These are phyloP conservation scores for Thaumatotibia leucotreta DNA, from an alignment of 1,140 invertebrate species.

Conservation along the genomic window DNA sequence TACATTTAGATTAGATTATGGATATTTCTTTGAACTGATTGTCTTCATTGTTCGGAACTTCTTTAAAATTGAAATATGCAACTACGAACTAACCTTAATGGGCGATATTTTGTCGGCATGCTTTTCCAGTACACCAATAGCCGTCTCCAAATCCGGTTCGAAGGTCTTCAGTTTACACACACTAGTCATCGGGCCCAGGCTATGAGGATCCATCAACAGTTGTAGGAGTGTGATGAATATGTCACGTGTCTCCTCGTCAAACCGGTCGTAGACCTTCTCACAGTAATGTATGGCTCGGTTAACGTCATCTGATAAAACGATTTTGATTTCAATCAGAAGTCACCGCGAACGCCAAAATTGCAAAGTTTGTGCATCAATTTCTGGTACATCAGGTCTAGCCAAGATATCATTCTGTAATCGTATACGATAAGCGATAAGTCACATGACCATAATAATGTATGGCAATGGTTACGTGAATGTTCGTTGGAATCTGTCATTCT, in stretches of 20 bases:
- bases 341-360: too few species aligned
- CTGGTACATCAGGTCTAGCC: too few species aligned
- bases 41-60: neutral
- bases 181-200: constrained; percentile 61
- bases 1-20: too few species aligned
- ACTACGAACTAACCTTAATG: constrained; percentile 78
- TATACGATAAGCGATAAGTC: too few species aligned
- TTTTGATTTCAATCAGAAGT: too few species aligned
- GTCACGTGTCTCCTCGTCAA: constrained; percentile 75
- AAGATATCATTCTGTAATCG: too few species aligned
- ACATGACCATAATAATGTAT: too few species aligned
- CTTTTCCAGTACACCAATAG: constrained; percentile 86
- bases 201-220: constrained; percentile 80
- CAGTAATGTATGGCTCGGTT: constrained; percentile 91
- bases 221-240: constrained; percentile 82
- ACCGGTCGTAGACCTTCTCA: constrained; percentile 79
- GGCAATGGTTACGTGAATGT: too few species aligned
- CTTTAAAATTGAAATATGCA: neutral
- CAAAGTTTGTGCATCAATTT: too few species aligned
- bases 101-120: constrained; percentile 91
- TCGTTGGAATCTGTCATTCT: too few species aligned
- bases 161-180: constrained; percentile 69
- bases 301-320: constrained; percentile 82
- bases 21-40: too few species aligned
- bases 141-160: constrained; percentile 85